Base-by-base conservation (phyloP, 1,140 invertebrate species). In the Cryptotermes secundus region DNA sequence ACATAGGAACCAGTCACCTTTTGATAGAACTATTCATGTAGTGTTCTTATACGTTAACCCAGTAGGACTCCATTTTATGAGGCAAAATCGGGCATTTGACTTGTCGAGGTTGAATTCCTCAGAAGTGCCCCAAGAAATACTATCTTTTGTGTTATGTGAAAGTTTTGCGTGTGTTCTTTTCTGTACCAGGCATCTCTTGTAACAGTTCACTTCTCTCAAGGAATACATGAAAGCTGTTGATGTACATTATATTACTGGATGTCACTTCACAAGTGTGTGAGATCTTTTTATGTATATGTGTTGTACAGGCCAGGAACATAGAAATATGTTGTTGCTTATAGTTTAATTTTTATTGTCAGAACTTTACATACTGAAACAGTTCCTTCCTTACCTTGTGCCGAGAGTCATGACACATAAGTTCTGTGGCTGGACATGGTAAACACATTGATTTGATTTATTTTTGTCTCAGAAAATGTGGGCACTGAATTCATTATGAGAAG, bases 81-180 rank as follows among this genome's bases (percentile, higher is more conserved):
- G 22, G 22, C 16, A 3, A 3, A 49, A 49, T 7, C 59, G 6
- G 59, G 31, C n/a, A 31, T 31, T 72, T 72, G 59, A 72, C n/a
- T 72, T 9, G 6, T 72, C n/a, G n/a, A 72, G 59, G 59, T 31
- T 72, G 59, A 72, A 72, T 72, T 72, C 59, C 59, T 72, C n/a
- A 31, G 59, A 72, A 72, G 59, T 72, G 59, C 59, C 59, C 59
- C 59, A 72, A 72, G 59, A 72, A 72, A 31, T 72, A 14, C 16
- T 72, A 26, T n/a, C n/a, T 31, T 72, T 1, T 59, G 53, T 59
- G 16, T 22, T 59, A 85, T 81, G 79, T 86, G 53, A 59, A 59
- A 59, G 53, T 59, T 59, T 14, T 42, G 83, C 26, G 19, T 80
- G 26, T 72, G n/a, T 72, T 72, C 26, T 72, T 72, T 72, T 72